Evolutionary conservation across 2,113 vertebrate species (phyloP).

Genomic region (Rhinolophus sinicus): DNA sequence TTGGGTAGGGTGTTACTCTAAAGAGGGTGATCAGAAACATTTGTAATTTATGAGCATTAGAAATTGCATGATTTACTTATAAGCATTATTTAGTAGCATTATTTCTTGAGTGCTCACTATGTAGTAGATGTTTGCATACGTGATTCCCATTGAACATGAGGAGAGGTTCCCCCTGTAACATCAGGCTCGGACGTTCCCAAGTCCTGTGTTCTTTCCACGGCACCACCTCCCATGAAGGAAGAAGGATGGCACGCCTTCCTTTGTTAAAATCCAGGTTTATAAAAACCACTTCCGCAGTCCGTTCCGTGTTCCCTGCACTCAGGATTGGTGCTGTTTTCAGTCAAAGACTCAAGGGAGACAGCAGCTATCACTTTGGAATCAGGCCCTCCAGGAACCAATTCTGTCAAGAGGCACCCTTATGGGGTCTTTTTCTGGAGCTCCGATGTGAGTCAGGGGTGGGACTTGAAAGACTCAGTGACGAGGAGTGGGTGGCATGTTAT

Average conservation of each 20-base stretch:
- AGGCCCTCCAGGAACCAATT: background rate
- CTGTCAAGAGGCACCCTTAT: background rate
- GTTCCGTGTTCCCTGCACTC: background rate
- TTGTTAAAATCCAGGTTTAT: background rate
- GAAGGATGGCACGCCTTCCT: background rate
- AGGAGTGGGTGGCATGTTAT: fast-evolving
- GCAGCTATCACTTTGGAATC: background rate
- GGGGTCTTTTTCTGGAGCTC: background rate
- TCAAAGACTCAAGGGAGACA: background rate
- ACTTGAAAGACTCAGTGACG: background rate
- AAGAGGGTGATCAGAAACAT: background rate
- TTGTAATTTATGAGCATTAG: no score
- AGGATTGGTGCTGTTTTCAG: background rate
- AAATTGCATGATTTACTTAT: no score
- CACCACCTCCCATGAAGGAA: background rate
- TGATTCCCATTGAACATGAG: background rate
- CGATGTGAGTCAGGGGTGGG: background rate
- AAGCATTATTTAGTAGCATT: background rate
- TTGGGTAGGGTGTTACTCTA: background rate
- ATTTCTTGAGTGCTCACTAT: background rate
- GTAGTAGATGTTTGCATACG: background rate
- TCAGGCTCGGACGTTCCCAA: background rate
- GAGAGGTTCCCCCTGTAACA: background rate
- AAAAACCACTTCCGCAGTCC: background rate
- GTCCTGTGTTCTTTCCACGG: background rate